These are phyloP conservation scores for Bellardia pandia DNA, from an alignment of 2,888 invertebrate species.

Conservation along the genomic window DNA sequence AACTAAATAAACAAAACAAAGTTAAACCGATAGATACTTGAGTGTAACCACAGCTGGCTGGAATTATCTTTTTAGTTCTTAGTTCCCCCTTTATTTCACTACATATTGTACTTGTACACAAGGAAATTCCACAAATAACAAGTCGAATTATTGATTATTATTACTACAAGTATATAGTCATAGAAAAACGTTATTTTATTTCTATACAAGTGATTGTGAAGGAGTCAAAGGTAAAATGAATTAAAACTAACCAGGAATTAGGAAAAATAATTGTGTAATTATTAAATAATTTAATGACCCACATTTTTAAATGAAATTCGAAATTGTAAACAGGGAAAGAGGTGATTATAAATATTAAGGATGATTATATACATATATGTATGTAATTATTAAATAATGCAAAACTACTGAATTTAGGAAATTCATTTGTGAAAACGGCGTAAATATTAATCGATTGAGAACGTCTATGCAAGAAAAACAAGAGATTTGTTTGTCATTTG, in stretches of 20 bases:
- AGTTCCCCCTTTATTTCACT: constrained; percentile 1
- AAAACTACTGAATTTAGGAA: too few species aligned
- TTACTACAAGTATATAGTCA: background rate
- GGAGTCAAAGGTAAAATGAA: background rate
- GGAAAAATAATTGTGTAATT: background rate
- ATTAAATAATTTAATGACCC: background rate
- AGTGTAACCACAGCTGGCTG: constrained; percentile 69
- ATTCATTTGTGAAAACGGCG: too few species aligned
- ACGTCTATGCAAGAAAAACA: too few species aligned
- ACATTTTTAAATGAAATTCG: background rate
- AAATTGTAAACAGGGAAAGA: background rate
- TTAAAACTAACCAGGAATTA: background rate
- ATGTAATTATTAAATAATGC: too few species aligned
- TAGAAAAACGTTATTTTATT: background rate
- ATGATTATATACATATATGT: too few species aligned
- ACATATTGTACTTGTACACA: background rate
- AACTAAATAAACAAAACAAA: constrained; percentile 70
- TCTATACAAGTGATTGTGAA: background rate
- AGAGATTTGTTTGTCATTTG: too few species aligned
- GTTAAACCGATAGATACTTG: constrained; percentile 71
- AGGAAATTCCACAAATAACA: constrained; percentile 2
- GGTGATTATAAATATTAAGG: too few species aligned
- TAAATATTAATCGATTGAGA: too few species aligned
- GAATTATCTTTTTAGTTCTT: constrained; percentile 43
- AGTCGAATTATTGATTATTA: constrained; percentile 47